Evolutionary conservation across 2,888 invertebrate genomes (phyloP).

Genomic region (Harmothoe impar): DNA sequence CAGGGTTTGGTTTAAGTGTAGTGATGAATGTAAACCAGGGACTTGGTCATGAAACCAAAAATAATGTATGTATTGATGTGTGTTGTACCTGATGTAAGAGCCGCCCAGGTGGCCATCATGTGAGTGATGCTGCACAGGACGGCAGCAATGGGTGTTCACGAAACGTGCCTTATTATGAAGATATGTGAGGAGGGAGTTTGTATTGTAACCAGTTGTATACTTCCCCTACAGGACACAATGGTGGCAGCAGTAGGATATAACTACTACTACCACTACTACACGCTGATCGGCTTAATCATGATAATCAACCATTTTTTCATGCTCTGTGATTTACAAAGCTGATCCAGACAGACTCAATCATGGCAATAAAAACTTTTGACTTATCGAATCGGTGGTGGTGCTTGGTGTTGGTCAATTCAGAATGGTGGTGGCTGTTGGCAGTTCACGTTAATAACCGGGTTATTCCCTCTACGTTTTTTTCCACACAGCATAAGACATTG

Average conservation of each 20-base stretch:
- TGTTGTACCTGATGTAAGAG: background rate
- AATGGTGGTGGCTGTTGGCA: conserved; percentile 56
- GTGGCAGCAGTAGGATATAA: background rate
- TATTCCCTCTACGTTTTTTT: conserved; percentile 43
- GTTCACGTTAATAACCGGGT: conserved; percentile 44
- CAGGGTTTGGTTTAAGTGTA: background rate
- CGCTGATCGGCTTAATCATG: conserved; percentile 17
- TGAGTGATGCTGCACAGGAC: background rate
- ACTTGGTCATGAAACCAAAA: background rate
- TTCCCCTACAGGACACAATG: conserved; percentile 1
- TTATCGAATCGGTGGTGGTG: conserved; percentile 59
- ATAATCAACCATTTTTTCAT: conserved; percentile 2
- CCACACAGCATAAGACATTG: conserved; percentile 44
- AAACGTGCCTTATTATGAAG: conserved; percentile 39
- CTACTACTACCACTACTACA: background rate
- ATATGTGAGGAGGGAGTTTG: background rate
- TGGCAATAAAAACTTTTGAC: conserved; percentile 58
- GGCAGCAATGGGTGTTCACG: conserved; percentile 10
- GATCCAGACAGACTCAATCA: conserved; percentile 53
- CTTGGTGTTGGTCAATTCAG: conserved; percentile 61
- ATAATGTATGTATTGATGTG: background rate
- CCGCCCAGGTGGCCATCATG: background rate
- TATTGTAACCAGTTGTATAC: background rate
- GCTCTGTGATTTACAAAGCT: conserved; percentile 29
- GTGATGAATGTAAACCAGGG: background rate